A percentile compares a stretch with the other conserved stretches of the same genome.
Evolutionary conservation across 2,113 vertebrate species (phyloP).

Genomic region (Scolopax mira): DNA sequence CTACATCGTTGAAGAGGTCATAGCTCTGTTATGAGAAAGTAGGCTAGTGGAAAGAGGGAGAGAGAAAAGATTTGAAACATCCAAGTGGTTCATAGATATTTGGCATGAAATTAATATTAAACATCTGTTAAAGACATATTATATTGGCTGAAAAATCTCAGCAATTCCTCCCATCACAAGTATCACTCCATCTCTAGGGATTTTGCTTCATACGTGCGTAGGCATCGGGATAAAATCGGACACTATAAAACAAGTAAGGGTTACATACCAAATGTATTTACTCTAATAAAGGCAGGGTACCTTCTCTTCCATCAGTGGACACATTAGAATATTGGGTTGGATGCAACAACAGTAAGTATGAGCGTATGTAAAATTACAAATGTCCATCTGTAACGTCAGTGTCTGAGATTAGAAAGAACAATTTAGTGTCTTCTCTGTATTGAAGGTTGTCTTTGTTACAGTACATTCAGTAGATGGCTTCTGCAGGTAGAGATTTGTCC

Average conservation of each 20-base stretch:
- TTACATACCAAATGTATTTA: background rate
- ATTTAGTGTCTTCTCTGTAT: background rate
- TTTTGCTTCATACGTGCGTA: background rate
- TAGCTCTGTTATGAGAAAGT: background rate
- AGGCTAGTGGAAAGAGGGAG: background rate
- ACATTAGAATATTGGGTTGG: fast-evolving
- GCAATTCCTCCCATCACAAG: background rate
- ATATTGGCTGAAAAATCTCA: background rate
- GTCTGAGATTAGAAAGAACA: background rate
- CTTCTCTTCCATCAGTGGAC: background rate
- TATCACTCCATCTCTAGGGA: background rate
- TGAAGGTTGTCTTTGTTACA: background rate
- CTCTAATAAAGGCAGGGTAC: background rate
- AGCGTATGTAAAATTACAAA: background rate
- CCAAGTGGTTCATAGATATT: background rate
- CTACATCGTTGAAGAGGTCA: background rate
- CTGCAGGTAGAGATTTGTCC: background rate
- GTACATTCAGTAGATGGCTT: background rate
- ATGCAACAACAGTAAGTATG: background rate
- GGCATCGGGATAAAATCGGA: background rate
- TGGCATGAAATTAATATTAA: background rate
- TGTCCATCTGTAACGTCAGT: background rate
- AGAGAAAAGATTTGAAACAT: background rate
- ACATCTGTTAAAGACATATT: background rate
- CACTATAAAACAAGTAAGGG: no score